Conservation (phyloP, 2,797 vertebrate genomes). For the Podargus strigoides region DNA sequence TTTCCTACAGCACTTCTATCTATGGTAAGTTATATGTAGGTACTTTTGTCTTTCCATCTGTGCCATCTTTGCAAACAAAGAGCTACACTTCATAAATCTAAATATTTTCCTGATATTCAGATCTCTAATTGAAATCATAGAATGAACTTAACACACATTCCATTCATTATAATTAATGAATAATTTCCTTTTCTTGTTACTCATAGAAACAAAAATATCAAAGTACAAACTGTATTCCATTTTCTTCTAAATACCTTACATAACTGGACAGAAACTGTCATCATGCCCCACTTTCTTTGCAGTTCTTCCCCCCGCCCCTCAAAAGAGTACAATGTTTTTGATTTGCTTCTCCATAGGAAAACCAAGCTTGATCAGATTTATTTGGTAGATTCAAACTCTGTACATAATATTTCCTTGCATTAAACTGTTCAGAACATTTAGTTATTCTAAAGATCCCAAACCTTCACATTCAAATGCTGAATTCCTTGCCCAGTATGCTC, state of each 20-base stretch:
- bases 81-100: background rate
- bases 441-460: background rate
- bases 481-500: background rate
- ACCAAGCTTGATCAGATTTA: background rate
- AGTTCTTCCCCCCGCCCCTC: background rate
- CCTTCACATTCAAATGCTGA: background rate
- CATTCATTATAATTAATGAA: background rate
- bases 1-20: background rate
- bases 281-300: background rate
- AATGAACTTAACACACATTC: background rate
- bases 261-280: background rate
- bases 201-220: background rate
- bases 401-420: background rate
- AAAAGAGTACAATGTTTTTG: background rate
- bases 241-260: background rate
- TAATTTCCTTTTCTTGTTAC: background rate
- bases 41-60: background rate
- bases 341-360: background rate
- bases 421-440: background rate
- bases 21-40: background rate
- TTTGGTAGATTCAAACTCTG: background rate
- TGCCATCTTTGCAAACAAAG: background rate
- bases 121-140: background rate
- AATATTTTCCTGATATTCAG: background rate
- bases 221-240: background rate